Percentiles rank a stretch among this genome's conserved stretches.
These are phyloP conservation scores for Florisuga fusca DNA, from an alignment of 2,797 vertebrate species.

Conservation along the genomic window DNA sequence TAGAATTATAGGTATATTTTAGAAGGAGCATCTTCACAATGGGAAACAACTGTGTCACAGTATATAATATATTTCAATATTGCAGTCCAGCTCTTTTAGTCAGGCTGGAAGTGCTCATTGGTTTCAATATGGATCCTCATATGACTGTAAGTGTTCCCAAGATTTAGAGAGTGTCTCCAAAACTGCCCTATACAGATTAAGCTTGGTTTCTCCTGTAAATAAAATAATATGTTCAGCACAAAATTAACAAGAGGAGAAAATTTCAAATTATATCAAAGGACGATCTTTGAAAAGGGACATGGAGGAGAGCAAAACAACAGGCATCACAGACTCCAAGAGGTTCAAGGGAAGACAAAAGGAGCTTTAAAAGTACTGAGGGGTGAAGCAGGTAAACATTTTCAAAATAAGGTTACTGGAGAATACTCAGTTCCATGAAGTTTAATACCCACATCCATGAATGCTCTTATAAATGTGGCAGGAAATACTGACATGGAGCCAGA, in stretches of 20 bases:
- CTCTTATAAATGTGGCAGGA: not conserved
- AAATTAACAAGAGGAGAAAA: rapidly evolving
- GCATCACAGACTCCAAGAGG: not conserved
- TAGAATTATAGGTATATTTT: not conserved
- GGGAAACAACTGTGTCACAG: not conserved
- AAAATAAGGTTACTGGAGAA: not conserved
- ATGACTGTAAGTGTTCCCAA: not conserved
- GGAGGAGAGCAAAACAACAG: not conserved
- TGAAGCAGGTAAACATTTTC: not conserved
- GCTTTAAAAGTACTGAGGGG: not conserved
- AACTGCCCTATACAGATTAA: not conserved
- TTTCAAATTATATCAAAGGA: not conserved
- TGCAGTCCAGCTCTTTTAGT: not conserved
- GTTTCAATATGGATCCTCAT: rapidly evolving
- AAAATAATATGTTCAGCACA: not conserved
- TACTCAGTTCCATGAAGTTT: not conserved
- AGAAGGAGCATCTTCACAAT: not conserved
- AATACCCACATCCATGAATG: not conserved
- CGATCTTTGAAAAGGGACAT: not conserved
- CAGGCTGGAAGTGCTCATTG: not conserved
- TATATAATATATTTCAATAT: not conserved
- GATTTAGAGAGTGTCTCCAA: not conserved
- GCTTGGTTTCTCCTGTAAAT: not conserved
- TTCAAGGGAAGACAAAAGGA: not conserved
- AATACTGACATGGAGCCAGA: not conserved